Percentiles rank a stretch among this genome's conserved stretches.
These are phyloP conservation scores for Sander vitreus DNA, from an alignment of 2,113 vertebrate species.

Conservation along the genomic window DNA sequence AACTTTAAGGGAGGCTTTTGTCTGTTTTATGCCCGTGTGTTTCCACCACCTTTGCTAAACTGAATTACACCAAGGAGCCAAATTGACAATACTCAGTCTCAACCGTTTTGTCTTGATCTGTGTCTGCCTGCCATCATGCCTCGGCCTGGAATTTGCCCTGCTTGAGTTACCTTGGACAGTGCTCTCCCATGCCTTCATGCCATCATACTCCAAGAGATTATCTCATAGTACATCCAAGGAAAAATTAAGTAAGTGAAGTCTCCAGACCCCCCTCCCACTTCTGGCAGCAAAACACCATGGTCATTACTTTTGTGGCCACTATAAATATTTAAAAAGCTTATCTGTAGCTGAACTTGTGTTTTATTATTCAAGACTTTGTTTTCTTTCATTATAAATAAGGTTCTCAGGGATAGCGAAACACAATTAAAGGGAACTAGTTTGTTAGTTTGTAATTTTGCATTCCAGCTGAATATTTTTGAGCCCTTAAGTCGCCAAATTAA, in stretches of 20 bases:
- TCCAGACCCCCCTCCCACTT: constrained; percentile 16
- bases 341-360: constrained; percentile 79
- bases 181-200: constrained; percentile 8
- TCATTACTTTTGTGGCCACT: constrained; percentile 53
- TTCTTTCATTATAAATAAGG: constrained; percentile 78
- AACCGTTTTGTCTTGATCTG: background rate
- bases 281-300: constrained; percentile 22
- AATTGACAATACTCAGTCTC: background rate
- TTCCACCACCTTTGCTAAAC: constrained; percentile 1
- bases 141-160: background rate
- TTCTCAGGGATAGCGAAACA: constrained; percentile 86
- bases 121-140: background rate
- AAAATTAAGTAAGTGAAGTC: constrained; percentile 18
- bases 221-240: constrained; percentile 24
- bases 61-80: background rate
- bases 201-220: constrained; percentile 3
- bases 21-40: background rate
- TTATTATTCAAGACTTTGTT: constrained; percentile 78
- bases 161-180: background rate
- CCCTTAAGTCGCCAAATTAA: constrained; percentile 59
- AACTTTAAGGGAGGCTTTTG: background rate
- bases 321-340: constrained; percentile 75
- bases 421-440: constrained; percentile 81
- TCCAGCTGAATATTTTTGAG: constrained; percentile 69
- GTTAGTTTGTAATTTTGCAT: constrained; percentile 66